A percentile compares a stretch with the other conserved stretches of the same genome.
Conservation (phyloP, 2,888 invertebrate species). For the Nemotelus pantherinus region DNA sequence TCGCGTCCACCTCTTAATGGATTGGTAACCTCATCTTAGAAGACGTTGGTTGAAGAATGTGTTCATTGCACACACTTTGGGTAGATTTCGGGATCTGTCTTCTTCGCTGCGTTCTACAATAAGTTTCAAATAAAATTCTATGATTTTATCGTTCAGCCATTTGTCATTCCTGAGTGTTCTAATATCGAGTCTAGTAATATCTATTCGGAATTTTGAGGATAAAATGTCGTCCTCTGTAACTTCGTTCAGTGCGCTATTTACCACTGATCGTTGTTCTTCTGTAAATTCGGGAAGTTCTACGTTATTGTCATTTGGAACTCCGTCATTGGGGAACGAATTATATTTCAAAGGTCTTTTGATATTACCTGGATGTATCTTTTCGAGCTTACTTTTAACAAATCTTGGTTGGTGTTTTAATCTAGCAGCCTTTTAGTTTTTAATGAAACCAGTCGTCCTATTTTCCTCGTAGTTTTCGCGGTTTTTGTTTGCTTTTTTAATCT, state of each 20-base stretch:
- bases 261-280: not conserved
- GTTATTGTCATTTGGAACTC: not conserved
- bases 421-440: not conserved
- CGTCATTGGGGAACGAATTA: not conserved
- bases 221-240: not conserved
- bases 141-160: constrained; percentile 18
- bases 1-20: constrained; percentile 8
- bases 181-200: constrained; percentile 25
- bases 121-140: constrained; percentile 15
- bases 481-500: too few species aligned
- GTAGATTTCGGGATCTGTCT: constrained; percentile 18
- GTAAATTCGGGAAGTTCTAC: not conserved
- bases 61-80: constrained; percentile 15
- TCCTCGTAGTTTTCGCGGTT: too few species aligned
- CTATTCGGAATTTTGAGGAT: constrained; percentile 10
- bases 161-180: not conserved
- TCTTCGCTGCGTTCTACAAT: constrained; percentile 21
- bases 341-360: constrained; percentile 13
- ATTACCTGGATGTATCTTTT: not conserved
- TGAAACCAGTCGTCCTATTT: too few species aligned
- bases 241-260: not conserved
- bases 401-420: not conserved
- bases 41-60: not conserved
- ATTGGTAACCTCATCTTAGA: constrained; percentile 22
- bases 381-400: not conserved